Evolutionary conservation across 2,113 vertebrate genomes (phyloP).

Genomic region (Macrotis lagotis): DNA sequence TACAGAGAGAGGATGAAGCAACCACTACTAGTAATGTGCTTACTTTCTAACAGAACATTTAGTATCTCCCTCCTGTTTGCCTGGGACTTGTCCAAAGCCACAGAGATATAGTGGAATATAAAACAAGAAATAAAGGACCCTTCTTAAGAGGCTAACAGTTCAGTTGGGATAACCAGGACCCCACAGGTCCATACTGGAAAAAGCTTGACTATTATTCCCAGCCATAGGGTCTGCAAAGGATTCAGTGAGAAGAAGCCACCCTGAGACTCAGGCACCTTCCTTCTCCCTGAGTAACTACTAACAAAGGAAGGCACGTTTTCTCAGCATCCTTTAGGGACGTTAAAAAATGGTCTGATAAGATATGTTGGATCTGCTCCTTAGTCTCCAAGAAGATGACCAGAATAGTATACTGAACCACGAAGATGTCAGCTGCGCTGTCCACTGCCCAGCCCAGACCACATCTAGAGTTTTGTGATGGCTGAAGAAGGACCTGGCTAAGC

Average conservation of each 20-base stretch:
- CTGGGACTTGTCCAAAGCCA: not conserved
- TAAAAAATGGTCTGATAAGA: not conserved
- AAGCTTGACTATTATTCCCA: not conserved
- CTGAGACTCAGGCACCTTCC: no score
- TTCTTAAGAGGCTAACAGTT: not conserved
- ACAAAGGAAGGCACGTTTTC: not conserved
- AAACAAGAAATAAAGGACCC: no score
- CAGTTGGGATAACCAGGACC: not conserved
- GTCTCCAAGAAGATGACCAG: not conserved
- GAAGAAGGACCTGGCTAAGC: not conserved
- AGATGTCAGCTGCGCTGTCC: not conserved
- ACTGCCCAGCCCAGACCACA: not conserved
- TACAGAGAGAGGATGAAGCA: no score
- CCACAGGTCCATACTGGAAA: not conserved
- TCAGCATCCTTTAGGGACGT: not conserved
- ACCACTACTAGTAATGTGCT: not conserved
- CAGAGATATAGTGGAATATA: no score
- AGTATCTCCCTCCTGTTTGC: not conserved
- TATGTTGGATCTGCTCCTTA: not conserved
- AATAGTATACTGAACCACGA: not conserved
- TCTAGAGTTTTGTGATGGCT: not conserved
- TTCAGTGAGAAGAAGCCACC: no score
- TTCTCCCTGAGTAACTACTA: not conserved
- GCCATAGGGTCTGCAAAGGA: not conserved
- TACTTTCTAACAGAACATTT: not conserved